Conservation (phyloP, 2,113 vertebrate species). For the Tragelaphus imberbis region DNA sequence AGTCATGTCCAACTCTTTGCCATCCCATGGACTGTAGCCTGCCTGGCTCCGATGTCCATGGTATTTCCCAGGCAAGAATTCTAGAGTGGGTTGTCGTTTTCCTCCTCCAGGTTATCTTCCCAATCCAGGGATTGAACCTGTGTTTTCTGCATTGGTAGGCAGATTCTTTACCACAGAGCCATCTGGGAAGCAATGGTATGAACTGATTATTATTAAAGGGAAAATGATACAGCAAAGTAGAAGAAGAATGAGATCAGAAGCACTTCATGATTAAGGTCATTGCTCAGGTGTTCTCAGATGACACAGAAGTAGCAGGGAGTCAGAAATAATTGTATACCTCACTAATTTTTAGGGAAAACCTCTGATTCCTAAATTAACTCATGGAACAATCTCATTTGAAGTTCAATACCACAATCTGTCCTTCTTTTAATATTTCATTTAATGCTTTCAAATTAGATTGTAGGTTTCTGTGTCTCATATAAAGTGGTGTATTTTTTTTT, state of each 20-base stretch:
- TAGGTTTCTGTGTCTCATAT: neutral
- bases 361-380: neutral
- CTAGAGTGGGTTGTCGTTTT: neutral
- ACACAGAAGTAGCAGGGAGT: neutral
- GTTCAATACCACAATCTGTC: neutral
- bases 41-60: neutral
- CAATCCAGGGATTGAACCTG: neutral
- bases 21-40: neutral
- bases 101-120: neutral
- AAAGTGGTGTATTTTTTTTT: neutral
- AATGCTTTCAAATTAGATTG: neutral
- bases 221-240: neutral
- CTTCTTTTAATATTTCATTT: neutral
- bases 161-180: neutral
- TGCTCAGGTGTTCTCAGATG: neutral
- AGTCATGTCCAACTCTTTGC: neutral
- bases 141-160: neutral
- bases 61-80: neutral
- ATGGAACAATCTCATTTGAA: neutral
- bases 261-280: neutral
- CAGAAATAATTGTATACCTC: neutral
- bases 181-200: neutral
- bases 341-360: neutral
- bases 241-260: neutral
- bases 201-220: neutral